Evolutionary conservation across 2,797 vertebrate genomes (phyloP).

Genomic region (Orientallactaga sibirica): DNA sequence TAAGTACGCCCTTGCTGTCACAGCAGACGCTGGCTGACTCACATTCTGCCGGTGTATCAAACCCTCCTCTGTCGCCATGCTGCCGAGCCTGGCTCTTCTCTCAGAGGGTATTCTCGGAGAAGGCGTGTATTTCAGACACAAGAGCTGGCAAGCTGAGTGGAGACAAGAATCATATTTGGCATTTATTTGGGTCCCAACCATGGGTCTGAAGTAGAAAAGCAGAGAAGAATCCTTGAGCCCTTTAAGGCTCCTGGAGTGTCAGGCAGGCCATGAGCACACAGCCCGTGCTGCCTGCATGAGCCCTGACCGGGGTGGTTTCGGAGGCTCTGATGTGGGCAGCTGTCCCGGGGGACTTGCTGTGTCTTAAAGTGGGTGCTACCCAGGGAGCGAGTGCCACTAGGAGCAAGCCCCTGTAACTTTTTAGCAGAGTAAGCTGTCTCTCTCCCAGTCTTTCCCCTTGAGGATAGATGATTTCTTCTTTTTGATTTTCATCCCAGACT

Average conservation of each 20-base stretch:
- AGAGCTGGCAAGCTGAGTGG: conserved; percentile 25
- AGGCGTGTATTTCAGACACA: conserved; percentile 46
- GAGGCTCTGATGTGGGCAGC: not conserved
- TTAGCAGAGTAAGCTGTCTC: not conserved
- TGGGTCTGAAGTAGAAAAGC: conserved; percentile 18
- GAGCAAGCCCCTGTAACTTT: not conserved
- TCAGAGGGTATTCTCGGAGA: conserved; percentile 57
- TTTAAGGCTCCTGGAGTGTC: not conserved
- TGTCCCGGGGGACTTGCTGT: not conserved
- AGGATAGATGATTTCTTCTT: conserved; percentile 45
- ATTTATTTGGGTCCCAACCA: conserved; percentile 33
- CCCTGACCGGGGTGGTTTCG: not conserved
- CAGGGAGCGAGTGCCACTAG: not conserved
- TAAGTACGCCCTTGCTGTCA: conserved; percentile 1
- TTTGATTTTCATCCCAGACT: conserved; percentile 77
- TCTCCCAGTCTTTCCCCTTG: not conserved
- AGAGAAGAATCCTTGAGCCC: conserved; percentile 4
- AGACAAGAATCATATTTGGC: conserved; percentile 68
- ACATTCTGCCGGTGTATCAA: conserved; percentile 37
- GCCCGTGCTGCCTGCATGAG: not conserved
- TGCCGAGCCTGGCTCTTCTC: conserved; percentile 29
- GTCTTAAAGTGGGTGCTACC: not conserved
- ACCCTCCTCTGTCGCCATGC: conserved; percentile 21
- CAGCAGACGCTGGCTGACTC: conserved; percentile 67
- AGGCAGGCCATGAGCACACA: not conserved